Evolutionary conservation across 1,140 invertebrate species (phyloP), one percentile per base, ranked within the genome.

Genomic region (Drosophila grimshawi): DNA sequence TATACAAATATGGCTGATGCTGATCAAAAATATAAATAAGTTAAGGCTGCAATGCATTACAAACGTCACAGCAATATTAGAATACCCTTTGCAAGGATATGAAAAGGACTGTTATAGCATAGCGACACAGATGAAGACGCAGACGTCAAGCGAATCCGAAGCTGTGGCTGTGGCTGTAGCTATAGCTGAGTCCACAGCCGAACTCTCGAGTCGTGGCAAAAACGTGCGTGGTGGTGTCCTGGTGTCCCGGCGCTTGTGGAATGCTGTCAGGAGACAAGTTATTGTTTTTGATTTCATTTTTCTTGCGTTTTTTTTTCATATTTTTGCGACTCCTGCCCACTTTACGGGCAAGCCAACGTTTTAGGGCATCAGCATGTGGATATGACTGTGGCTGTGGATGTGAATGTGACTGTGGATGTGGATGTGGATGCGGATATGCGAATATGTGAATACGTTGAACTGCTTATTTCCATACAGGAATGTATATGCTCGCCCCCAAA

Each of bases 241-340:
- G 41, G 45, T 43, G 56, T 53, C 6, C 7, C 8, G 57, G 66
- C 78, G 86, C 83, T 83, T 88, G 83, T 83, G 83, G 83, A 86
- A 86, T 86, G 83, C 83, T 80, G 83, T 89, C 83, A 88, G 83
- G 83, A 86, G 83, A 86, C 83, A 86, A 88, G 85, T 88, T 88
- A 88, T 88, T 88, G 85, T 88, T 88, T 88, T 88, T 88, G 85
- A 88, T 88, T 88, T 88, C 85, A 88, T 88, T 88, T 88, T 88
- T 88, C 80, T 89, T 88, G 77, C 78, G 61, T 75, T 43, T 43
- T n/a, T 43, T n/a, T 43, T 43, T 43, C 63, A 56, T 56, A 61
- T 71, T 83, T 69, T 63, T 39, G 48, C 39, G 27, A 30, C 30
- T 45, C 27, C 46, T 11, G 45, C 49, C 55, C 76, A 80, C 60